Evolutionary conservation across 92 coral and sea anemone species (phyloP), one percentile per base, ranked within the genome.

Genomic region (Galaxea fascicularis): DNA sequence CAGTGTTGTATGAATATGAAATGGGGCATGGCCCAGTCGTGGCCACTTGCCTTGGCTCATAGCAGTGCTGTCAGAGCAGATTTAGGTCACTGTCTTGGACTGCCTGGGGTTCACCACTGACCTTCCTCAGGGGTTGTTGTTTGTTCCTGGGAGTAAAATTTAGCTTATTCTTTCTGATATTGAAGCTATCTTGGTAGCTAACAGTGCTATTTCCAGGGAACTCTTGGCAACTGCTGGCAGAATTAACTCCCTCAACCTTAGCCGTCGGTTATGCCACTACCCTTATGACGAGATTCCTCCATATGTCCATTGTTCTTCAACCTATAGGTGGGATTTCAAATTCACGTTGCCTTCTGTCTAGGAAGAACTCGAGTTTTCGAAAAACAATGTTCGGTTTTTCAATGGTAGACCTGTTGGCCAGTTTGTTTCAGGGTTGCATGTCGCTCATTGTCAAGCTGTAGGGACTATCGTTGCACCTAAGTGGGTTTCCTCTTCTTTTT

Each of bases 101-200:
- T 90, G 88, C 91, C 60, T 91, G 77, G 91, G 94, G 25, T 73
- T 73, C 3, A 73, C 77, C 24, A 68, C 35, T 20, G 74, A 68
- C 14, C 74, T 68, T n/a, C 35, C 16, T 68, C 51, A 68, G 74
- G 74, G 51, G 12, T 3, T 68, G 51, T 52, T 68, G 35, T 15
- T 68, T 31, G 74, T 35, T 68, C 74, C 78, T 0, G 78, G 47
- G 78, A 4, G 17, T 17, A 29, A 51, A 45, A 29, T 71, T 5
- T 30, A 66, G n/a, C 72, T 47, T 11, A 20, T 65, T 5, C 15
- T 65, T 4, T 31, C 73, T 10, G 49, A 71, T 14, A 41, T 71
- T 45, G 25, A 21, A 4, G 44, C 76, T 0, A 7, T 71, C 45
- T 71, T 71, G 20, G 35, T 44, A 25, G 29, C 30, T 45, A 47